A percentile compares a stretch with the other conserved stretches of the same genome.
phyloP scores from a whole-genome alignment of 2,888 invertebrate species.

The Heliconius charithonia region DNA sequence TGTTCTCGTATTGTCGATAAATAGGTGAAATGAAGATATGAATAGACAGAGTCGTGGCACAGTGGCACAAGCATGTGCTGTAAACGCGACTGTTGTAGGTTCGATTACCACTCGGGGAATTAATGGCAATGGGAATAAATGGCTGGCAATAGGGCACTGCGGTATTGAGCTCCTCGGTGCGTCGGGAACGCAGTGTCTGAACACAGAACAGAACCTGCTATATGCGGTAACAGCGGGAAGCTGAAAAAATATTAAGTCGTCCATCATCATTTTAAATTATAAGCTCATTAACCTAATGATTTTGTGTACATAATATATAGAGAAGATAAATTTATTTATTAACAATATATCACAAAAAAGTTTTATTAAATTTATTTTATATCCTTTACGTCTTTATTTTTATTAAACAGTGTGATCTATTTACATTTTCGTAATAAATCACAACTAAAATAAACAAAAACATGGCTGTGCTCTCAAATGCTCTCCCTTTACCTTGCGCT shows the following conservation, averaged over 20 bases:
- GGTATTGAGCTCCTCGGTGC: no score
- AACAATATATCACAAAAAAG: background rate
- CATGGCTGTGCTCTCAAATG: background rate
- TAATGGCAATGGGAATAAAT: no score
- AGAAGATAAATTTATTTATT: background rate
- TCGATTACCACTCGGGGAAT: no score
- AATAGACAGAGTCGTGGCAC: no score
- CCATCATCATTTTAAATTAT: background rate
- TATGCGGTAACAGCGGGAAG: no score
- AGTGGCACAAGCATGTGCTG: no score
- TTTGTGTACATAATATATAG: background rate
- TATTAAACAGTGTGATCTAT: background rate
- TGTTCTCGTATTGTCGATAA: background rate
- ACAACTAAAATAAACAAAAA: conserved; percentile 14
- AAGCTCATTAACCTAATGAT: background rate
- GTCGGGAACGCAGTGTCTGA: no score
- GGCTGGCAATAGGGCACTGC: no score
- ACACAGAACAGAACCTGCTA: no score
- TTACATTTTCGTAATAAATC: conserved; percentile 3
- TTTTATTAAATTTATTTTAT: background rate
- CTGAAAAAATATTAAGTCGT: no score
- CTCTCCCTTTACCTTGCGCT: background rate
- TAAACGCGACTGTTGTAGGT: no score
- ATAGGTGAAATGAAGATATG: no score
- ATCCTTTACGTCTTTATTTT: background rate